These are phyloP conservation scores for Threskiornis aethiopicus DNA, from an alignment of 2,797 vertebrate genomes.

Conservation along the genomic window DNA sequence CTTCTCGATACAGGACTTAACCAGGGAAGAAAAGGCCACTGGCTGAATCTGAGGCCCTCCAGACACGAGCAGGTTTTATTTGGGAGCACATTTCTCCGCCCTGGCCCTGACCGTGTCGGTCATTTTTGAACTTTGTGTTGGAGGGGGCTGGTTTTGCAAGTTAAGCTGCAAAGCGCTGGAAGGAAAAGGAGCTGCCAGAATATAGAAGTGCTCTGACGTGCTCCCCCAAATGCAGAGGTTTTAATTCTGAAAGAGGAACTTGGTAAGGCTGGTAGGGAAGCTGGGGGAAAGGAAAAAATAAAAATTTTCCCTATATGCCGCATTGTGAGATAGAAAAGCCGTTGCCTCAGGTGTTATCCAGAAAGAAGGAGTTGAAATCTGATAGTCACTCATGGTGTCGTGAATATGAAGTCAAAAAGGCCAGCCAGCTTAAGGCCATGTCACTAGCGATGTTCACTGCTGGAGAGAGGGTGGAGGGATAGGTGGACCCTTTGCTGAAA, in stretches of 20 bases:
- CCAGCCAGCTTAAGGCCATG: not conserved
- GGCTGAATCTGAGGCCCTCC: not conserved
- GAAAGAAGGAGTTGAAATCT: not conserved
- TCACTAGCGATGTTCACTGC: rapidly evolving
- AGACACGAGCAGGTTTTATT: not conserved
- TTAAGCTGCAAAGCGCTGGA: not conserved
- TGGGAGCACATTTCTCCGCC: not conserved
- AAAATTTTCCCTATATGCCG: not conserved
- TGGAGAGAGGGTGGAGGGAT: not conserved
- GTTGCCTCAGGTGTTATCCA: rapidly evolving
- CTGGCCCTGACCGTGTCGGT: not conserved
- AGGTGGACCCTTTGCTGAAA: rapidly evolving
- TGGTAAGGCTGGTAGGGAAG: not conserved
- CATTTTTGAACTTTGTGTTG: not conserved
- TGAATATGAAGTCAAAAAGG: not conserved
- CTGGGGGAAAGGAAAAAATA: not conserved
- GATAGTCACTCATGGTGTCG: rapidly evolving
- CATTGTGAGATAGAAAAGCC: not conserved
- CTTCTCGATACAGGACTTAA: not conserved
- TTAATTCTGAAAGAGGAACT: not conserved
- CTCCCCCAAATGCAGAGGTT: not conserved
- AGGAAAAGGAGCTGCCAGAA: not conserved
- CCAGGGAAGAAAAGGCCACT: not conserved
- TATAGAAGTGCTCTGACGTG: not conserved
- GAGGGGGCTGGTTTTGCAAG: not conserved